Conservation (phyloP, 1,140 invertebrate genomes). For the Maniola jurtina region DNA sequence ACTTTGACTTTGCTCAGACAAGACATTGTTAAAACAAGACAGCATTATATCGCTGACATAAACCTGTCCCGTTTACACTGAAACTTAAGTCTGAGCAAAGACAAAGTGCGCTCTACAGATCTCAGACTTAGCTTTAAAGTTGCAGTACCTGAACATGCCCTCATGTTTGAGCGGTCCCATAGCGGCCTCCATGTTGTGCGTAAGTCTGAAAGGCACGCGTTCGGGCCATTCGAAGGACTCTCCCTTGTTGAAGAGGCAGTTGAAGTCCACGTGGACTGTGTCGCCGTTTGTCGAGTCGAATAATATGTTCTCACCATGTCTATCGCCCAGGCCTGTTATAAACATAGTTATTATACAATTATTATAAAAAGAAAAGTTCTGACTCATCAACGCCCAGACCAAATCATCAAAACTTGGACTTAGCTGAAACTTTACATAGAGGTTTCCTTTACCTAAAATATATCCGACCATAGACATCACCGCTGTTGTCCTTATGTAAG, state of each 20-base stretch:
- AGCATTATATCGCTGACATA: too few species aligned
- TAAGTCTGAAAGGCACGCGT: conserved; percentile 96
- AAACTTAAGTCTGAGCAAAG: too few species aligned
- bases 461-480: conserved; percentile 99
- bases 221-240: conserved; percentile 95
- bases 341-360: background rate
- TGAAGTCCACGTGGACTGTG: conserved; percentile 98
- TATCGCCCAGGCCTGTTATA: conserved; percentile 91
- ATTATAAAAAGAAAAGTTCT: too few species aligned
- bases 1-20: too few species aligned
- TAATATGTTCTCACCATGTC: conserved; percentile 98
- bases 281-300: conserved; percentile 95
- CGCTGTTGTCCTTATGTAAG: conserved; percentile 94
- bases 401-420: too few species aligned
- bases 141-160: conserved; percentile 86
- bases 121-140: too few species aligned
- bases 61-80: too few species aligned
- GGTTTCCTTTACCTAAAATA: conserved; percentile 81
- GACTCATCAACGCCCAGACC: too few species aligned
- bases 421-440: too few species aligned
- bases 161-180: conserved; percentile 96
- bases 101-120: too few species aligned
- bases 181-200: conserved; percentile 97
- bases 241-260: conserved; percentile 97
- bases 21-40: too few species aligned